Percentiles rank a stretch among this genome's conserved stretches.
These are phyloP conservation scores for Baryphthengus martii DNA, from an alignment of 2,113 vertebrate genomes.

Conservation along the genomic window DNA sequence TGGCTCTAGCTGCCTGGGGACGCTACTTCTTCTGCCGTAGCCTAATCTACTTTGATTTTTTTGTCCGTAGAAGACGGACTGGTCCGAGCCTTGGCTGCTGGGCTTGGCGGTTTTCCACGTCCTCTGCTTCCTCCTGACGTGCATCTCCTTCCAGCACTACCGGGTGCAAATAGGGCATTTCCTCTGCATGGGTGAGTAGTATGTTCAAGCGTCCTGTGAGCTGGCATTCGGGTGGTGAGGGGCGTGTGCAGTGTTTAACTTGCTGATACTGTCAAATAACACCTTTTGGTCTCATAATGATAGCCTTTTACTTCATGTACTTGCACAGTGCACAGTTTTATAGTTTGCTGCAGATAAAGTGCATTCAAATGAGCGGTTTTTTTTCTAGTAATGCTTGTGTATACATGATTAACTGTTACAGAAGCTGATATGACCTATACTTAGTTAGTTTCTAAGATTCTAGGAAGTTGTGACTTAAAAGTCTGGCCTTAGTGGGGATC, in stretches of 20 bases:
- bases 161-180: constrained; percentile 87
- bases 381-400: rapidly evolving
- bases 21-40: rapidly evolving
- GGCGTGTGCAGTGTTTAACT: rapidly evolving
- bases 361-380: rapidly evolving
- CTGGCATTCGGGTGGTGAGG: rapidly evolving
- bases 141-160: constrained; percentile 80
- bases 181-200: constrained; percentile 84
- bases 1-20: too few species aligned
- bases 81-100: constrained; percentile 92
- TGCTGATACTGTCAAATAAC: rapidly evolving
- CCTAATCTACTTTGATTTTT: background rate
- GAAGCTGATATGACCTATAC: background rate
- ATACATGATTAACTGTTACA: rapidly evolving
- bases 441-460: background rate
- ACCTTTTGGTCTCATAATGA: too few species aligned
- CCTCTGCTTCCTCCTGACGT: constrained; percentile 82
- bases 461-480: background rate
- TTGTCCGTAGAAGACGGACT: constrained; percentile 79
- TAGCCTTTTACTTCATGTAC: background rate
- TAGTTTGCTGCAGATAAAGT: background rate
- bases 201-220: rapidly evolving
- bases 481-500: background rate
- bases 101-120: constrained; percentile 83
- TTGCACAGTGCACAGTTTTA: rapidly evolving